phyloP scores from a whole-genome alignment of 2,888 invertebrate genomes.

The Dynastes tityus region DNA sequence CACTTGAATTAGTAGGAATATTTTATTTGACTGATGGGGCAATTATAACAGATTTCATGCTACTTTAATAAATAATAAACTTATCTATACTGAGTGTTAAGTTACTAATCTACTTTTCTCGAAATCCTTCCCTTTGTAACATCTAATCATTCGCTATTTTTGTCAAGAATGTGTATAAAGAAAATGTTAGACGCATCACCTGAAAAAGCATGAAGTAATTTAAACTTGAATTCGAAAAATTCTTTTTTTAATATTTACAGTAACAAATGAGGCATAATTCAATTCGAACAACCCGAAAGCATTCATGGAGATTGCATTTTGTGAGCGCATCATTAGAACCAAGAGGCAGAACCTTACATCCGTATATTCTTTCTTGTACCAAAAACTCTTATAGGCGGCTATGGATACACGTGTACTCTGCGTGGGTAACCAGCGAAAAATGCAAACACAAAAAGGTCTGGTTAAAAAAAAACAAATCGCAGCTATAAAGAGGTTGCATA shows the following conservation, averaged over 20 bases:
- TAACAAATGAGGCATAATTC: slow-evolving; percentile 55
- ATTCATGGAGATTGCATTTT: slow-evolving; percentile 47
- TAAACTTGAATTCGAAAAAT: not conserved
- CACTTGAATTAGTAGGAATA: too few relatives aligned
- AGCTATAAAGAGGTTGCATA: slow-evolving; percentile 24
- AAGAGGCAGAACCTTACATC: slow-evolving; percentile 48
- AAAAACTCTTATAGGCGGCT: slow-evolving; percentile 44
- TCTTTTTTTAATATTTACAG: slow-evolving; percentile 28
- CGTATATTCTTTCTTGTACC: slow-evolving; percentile 48
- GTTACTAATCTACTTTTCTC: too few relatives aligned
- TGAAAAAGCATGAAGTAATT: slow-evolving; percentile 34
- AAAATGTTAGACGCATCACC: slow-evolving; percentile 55
- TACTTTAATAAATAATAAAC: not conserved
- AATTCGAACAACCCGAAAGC: slow-evolving; percentile 54
- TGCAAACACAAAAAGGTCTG: too few relatives aligned
- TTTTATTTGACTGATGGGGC: too few relatives aligned
- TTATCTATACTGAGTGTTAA: too few relatives aligned
- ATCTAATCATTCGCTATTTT: slow-evolving; percentile 3
- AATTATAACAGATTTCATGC: slow-evolving; percentile 2
- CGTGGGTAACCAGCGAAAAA: slow-evolving; percentile 39
- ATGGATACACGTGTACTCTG: slow-evolving; percentile 48
- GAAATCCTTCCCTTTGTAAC: too few relatives aligned
- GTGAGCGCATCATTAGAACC: slow-evolving; percentile 50
- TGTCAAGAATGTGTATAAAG: slow-evolving; percentile 54
- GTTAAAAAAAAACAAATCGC: slow-evolving; percentile 19